phyloP scores from a whole-genome alignment of 2,888 invertebrate genomes.

The Zaprionus lineosus region DNA sequence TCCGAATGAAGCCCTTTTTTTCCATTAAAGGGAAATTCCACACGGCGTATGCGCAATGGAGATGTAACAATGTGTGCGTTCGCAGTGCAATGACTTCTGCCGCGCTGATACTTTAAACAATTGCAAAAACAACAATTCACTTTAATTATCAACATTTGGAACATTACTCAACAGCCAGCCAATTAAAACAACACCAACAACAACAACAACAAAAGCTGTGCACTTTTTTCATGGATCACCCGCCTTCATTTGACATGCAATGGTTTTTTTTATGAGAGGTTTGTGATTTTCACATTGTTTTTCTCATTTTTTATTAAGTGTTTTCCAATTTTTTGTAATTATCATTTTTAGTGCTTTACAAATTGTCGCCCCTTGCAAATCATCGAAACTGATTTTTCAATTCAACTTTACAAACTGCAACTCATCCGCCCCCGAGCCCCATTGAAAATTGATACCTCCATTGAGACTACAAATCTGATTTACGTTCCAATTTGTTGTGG shows the following conservation, averaged over 20 bases:
- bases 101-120: constrained; percentile 9
- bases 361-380: constrained; percentile 54
- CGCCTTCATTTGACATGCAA: constrained; percentile 38
- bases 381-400: constrained; percentile 6
- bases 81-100: constrained; percentile 33
- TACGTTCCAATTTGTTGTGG: no score
- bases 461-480: neutral
- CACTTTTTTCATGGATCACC: neutral
- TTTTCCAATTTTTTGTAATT: constrained; percentile 51
- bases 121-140: constrained; percentile 30
- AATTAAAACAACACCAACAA: neutral
- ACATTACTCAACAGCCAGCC: no score
- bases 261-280: constrained; percentile 32
- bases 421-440: constrained; percentile 8
- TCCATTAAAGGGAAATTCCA: no score
- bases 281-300: constrained; percentile 24
- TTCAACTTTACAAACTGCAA: constrained; percentile 20
- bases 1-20: no score
- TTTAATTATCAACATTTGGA: constrained; percentile 66
- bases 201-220: constrained; percentile 2
- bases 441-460: constrained; percentile 9
- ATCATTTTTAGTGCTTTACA: constrained; percentile 44
- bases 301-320: constrained; percentile 33
- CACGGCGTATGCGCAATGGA: constrained; percentile 22
- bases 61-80: constrained; percentile 1